phyloP scores from a whole-genome alignment of 1,140 invertebrate genomes.

The Solenopsis invicta region DNA sequence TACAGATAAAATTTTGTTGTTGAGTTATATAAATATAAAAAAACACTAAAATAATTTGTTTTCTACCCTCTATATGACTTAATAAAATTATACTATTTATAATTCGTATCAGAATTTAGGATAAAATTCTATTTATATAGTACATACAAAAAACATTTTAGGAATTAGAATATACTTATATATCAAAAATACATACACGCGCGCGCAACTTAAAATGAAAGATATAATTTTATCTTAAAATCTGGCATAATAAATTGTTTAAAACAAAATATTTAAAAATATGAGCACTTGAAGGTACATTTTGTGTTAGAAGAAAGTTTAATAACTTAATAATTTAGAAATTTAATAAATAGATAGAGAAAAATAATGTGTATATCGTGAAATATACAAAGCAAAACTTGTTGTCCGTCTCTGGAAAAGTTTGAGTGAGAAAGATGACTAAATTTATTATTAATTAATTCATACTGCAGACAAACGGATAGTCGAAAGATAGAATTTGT shows the following conservation, averaged over 20 bases:
- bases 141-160: too few species aligned
- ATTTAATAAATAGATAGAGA: neutral
- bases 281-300: neutral
- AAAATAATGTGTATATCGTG: neutral
- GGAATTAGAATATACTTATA: neutral
- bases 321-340: neutral
- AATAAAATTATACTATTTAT: neutral
- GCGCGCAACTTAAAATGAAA: neutral
- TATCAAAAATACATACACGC: neutral
- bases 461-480: conserved; percentile 42
- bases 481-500: conserved; percentile 45
- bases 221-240: neutral
- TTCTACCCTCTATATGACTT: neutral
- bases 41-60: neutral
- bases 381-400: conserved; percentile 14
- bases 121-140: neutral
- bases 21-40: neutral
- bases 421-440: conserved; percentile 68
- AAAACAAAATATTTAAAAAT: neutral
- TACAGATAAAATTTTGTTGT: neutral
- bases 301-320: neutral
- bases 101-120: neutral
- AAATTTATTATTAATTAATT: conserved; percentile 22
- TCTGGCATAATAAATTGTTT: neutral
- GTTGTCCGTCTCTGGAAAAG: conserved; percentile 60